A percentile compares a stretch with the other conserved stretches of the same genome.
Evolutionary conservation across 2,113 vertebrate genomes (phyloP).

Genomic region (Leuciscus idus): DNA sequence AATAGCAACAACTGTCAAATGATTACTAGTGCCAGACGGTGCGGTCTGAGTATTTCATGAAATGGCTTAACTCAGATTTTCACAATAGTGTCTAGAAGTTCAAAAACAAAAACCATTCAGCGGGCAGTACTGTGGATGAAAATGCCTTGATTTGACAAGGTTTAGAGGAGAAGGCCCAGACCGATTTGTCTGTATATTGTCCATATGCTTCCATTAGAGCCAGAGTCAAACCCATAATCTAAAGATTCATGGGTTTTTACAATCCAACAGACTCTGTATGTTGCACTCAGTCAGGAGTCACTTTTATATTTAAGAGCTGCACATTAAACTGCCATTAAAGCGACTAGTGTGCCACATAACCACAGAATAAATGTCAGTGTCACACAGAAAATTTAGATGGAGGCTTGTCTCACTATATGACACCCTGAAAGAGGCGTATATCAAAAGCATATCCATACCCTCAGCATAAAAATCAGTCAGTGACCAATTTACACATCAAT

Average conservation of each 20-base stretch:
- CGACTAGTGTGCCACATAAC: not conserved
- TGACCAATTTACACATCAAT: not conserved
- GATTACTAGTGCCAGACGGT: not conserved
- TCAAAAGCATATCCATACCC: not conserved
- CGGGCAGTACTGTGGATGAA: not conserved
- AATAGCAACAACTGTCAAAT: not conserved
- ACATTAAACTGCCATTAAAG: not conserved
- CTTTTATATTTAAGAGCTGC: not conserved
- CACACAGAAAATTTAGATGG: not conserved
- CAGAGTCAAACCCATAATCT: not conserved
- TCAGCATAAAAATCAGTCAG: not conserved
- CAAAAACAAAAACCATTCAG: not conserved
- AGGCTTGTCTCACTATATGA: not conserved
- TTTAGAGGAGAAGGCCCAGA: not conserved
- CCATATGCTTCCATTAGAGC: not conserved
- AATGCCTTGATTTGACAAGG: not conserved
- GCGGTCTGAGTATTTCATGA: not conserved
- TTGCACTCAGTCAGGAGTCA: not conserved
- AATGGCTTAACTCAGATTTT: not conserved
- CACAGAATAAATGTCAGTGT: conserved; percentile 24
- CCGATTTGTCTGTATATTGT: not conserved
- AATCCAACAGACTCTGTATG: not conserved
- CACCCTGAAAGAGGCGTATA: not conserved
- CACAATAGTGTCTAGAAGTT: not conserved
- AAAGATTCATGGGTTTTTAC: not conserved